phyloP scores from a whole-genome alignment of 2,888 invertebrate genomes.

The Caenorhabditis sinica region DNA sequence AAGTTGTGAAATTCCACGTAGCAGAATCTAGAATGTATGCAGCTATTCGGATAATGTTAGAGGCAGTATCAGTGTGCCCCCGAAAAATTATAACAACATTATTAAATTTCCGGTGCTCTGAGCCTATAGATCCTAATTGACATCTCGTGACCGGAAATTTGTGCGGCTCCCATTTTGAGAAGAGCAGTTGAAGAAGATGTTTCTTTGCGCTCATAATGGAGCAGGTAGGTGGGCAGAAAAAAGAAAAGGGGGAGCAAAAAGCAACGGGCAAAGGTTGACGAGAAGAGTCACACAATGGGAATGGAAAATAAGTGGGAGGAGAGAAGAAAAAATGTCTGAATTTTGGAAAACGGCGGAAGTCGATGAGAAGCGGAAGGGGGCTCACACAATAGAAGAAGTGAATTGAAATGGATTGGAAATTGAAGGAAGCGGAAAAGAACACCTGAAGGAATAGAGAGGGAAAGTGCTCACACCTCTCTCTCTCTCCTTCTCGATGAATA shows the following conservation, averaged over 20 bases:
- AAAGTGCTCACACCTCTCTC: slow-evolving; percentile 9
- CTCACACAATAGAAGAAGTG: slow-evolving; percentile 20
- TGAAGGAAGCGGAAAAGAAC: slow-evolving; percentile 38
- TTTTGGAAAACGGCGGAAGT: slow-evolving; percentile 31
- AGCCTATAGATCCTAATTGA: slow-evolving; percentile 7
- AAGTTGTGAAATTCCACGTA: slow-evolving; percentile 56
- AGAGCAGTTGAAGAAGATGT: slow-evolving; percentile 4
- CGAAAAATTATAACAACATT: slow-evolving; percentile 61
- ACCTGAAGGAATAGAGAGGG: slow-evolving; percentile 4
- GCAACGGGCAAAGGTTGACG: slow-evolving; percentile 13
- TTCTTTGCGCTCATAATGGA: not conserved
- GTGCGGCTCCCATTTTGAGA: slow-evolving; percentile 1
- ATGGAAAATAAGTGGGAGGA: not conserved
- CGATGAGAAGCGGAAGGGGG: not conserved
- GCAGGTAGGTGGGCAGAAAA: not conserved
- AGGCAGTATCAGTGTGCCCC: not conserved
- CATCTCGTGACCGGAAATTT: slow-evolving; percentile 54
- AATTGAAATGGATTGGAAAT: slow-evolving; percentile 21
- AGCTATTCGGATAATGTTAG: not conserved
- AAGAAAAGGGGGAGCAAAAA: slow-evolving; percentile 19
- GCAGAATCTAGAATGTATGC: not conserved
- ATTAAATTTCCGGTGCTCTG: slow-evolving; percentile 68
- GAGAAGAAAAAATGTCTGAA: slow-evolving; percentile 31
- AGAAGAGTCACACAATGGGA: slow-evolving; percentile 28
- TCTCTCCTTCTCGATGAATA: slow-evolving; percentile 23